Base-by-base conservation (phyloP, 2,797 vertebrate genomes). In the Acipenser oxyrinchus region DNA sequence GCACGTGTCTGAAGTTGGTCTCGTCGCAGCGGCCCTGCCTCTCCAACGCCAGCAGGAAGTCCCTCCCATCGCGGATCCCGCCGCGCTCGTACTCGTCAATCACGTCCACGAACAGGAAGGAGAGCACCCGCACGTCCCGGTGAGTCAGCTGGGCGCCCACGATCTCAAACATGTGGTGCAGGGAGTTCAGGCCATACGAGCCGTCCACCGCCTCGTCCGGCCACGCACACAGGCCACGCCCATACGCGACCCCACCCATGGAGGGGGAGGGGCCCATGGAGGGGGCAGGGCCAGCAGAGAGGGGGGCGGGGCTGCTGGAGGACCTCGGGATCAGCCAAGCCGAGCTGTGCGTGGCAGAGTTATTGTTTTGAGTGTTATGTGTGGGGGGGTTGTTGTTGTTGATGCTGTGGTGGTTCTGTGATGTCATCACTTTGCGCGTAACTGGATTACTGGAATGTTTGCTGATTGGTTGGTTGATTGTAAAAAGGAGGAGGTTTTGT, bases 21-120 rank as follows among this genome's bases (percentile, higher is more conserved):
- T 97, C 96, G 0, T 97, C 95, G 5, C 96, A 96, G 76, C 95
- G 92, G 60, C 95, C 96, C 84, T 97, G 96, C 1, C 95, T 88
- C 82, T 98, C 96, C 66, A 98, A 76, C 0, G 95, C 95, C 75
- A 97, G 65, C 69, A 98, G 78, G 82, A 98, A 98, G 82, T 98
- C 95, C 68, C 89, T 83, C 8, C 95, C 95, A 0, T 90, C 94
- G 64, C 93, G 88, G 82, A 97, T 97, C 74, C 93, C 92, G 4
- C 95, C 95, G 0, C 95, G 85, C 78, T 97, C 95, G 0, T 95
- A 95, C 77, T 98, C 95, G 0, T 97, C 95, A 0, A 97, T 96
- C 66, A 97, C 95, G 0, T 98, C 95, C n/a, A 98, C 95, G 37
- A 97, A 98, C 49, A 97, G 91, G 76, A 98, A 98, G 48, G 95